Evolutionary conservation across 2,888 invertebrate genomes (phyloP).

Genomic region (Eumacrocentrus americanus): DNA sequence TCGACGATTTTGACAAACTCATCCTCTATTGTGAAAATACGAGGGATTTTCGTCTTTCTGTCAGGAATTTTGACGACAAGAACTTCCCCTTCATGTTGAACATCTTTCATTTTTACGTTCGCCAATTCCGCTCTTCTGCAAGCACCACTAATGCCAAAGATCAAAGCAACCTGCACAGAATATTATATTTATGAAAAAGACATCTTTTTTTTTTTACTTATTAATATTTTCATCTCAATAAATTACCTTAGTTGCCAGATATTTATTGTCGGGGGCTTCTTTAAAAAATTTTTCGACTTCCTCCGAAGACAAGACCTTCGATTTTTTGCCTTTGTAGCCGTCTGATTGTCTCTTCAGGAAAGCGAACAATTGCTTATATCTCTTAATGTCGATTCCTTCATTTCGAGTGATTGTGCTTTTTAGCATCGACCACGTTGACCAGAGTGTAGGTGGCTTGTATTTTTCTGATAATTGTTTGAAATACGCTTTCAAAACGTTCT

Average conservation of each 20-base stretch:
- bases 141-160: conserved; percentile 31
- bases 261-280: conserved; percentile 35
- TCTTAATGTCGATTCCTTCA: too few relatives aligned
- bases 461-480: too few relatives aligned
- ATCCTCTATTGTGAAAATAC: conserved; percentile 27
- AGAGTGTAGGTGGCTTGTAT: too few relatives aligned
- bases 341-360: too few relatives aligned
- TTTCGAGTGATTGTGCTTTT: too few relatives aligned
- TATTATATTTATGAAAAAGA: neutral
- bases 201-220: conserved; percentile 1
- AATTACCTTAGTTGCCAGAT: conserved; percentile 31
- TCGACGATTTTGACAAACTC: conserved; percentile 26
- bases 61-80: conserved; percentile 27
- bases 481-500: too few relatives aligned
- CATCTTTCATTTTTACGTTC: conserved; percentile 26
- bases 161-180: conserved; percentile 33
- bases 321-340: too few relatives aligned
- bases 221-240: neutral
- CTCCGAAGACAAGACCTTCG: too few relatives aligned
- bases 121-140: conserved; percentile 28
- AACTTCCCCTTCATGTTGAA: conserved; percentile 22
- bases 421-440: too few relatives aligned
- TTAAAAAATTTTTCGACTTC: conserved; percentile 18
- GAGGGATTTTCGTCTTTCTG: conserved; percentile 28
- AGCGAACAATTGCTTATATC: too few relatives aligned